Evolutionary conservation across 92 coral and sea anemone species (phyloP).

Genomic region (Meandrina meandrites): DNA sequence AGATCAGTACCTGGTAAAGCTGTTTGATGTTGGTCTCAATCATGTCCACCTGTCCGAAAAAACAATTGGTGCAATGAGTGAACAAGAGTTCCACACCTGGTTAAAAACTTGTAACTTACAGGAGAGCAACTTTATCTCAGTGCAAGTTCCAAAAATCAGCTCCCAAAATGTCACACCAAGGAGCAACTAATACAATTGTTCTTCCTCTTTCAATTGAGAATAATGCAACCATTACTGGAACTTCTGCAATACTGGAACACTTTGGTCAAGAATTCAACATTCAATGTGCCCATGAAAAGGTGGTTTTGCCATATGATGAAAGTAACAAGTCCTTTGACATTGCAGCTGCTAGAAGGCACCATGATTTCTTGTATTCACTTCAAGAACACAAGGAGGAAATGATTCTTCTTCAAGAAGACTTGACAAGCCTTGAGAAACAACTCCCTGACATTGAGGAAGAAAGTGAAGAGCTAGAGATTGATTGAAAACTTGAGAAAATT

Average conservation of each 20-base stretch:
- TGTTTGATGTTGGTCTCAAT: too few relatives aligned
- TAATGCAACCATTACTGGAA: slow-evolving; percentile 50
- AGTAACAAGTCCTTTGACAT: slow-evolving; percentile 25
- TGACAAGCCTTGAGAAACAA: too few relatives aligned
- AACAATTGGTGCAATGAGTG: too few relatives aligned
- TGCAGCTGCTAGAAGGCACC: slow-evolving; percentile 45
- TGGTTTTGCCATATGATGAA: slow-evolving; percentile 38
- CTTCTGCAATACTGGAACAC: slow-evolving; percentile 56
- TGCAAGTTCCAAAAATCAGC: too few relatives aligned
- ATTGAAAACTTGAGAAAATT: background rate
- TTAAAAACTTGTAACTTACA: too few relatives aligned
- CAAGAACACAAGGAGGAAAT: slow-evolving; percentile 42
- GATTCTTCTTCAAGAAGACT: background rate
- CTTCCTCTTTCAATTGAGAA: slow-evolving; percentile 51
- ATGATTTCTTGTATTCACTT: slow-evolving; percentile 44
- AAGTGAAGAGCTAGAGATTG: background rate
- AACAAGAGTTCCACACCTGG: too few relatives aligned
- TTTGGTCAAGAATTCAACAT: slow-evolving; percentile 47
- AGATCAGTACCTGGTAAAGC: too few relatives aligned
- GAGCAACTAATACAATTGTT: too few relatives aligned
- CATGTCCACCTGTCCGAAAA: too few relatives aligned
- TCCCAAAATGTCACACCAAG: too few relatives aligned
- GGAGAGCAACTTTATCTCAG: too few relatives aligned
- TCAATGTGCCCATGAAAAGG: slow-evolving; percentile 43
- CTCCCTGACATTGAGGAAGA: background rate